Conservation (phyloP, 2,888 invertebrate species). For the Pilophorus perplexus region DNA sequence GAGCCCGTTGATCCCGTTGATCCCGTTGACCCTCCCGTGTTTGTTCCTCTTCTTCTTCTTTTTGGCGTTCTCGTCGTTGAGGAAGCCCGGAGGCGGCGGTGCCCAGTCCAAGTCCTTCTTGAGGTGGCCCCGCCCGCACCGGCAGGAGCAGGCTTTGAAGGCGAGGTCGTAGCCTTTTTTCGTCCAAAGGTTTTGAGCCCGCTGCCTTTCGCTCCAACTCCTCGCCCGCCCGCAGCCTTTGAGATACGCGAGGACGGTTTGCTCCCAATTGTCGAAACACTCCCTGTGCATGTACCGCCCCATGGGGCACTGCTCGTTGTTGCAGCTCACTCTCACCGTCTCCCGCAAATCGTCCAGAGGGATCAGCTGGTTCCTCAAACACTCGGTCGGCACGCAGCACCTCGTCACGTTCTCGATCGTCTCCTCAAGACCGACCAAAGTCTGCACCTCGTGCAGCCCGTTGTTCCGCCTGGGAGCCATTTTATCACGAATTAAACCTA, state of each 20-base stretch:
- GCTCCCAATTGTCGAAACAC: slow-evolving; percentile 94
- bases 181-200: slow-evolving; percentile 94
- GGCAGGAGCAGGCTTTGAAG: slow-evolving; percentile 91
- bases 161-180: slow-evolving; percentile 96
- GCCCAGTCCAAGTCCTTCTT: slow-evolving; percentile 94
- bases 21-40: slow-evolving; percentile 54
- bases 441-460: slow-evolving; percentile 46
- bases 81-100: slow-evolving; percentile 62
- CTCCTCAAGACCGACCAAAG: slow-evolving; percentile 50
- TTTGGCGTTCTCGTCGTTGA: slow-evolving; percentile 56
- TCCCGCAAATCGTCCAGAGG: slow-evolving; percentile 70
- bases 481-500: slow-evolving; percentile 43
- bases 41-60: slow-evolving; percentile 67
- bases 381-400: slow-evolving; percentile 84
- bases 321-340: slow-evolving; percentile 86
- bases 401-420: slow-evolving; percentile 57
- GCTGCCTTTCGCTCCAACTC: slow-evolving; percentile 92
- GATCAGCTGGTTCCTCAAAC: slow-evolving; percentile 63
- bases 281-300: slow-evolving; percentile 94
- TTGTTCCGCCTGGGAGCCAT: slow-evolving; percentile 50
- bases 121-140: slow-evolving; percentile 87
- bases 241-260: slow-evolving; percentile 79
- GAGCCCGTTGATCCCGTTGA: slow-evolving; percentile 48
- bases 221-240: slow-evolving; percentile 88
- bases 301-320: slow-evolving; percentile 84